These are phyloP conservation scores for Hemiprocne comata DNA, from an alignment of 2,113 vertebrate genomes.

Conservation along the genomic window DNA sequence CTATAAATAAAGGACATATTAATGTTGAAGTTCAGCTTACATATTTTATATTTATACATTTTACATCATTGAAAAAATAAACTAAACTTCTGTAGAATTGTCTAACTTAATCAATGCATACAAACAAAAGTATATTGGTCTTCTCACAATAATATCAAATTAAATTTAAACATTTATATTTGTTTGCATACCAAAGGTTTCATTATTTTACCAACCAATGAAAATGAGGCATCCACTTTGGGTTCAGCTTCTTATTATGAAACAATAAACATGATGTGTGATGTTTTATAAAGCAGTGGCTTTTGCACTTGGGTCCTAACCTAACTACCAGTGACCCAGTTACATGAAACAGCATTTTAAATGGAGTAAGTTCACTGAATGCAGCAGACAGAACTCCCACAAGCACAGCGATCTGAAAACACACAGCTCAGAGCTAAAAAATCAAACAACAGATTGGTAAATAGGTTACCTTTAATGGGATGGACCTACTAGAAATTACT, in stretches of 20 bases:
- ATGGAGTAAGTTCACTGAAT: background rate
- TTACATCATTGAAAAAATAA: background rate
- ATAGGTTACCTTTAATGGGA: conserved; percentile 53
- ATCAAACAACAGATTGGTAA: conserved; percentile 51
- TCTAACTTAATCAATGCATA: background rate
- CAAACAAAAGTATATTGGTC: background rate
- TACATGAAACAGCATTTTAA: conserved; percentile 49
- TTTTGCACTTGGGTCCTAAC: conserved; percentile 18
- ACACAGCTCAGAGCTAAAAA: conserved; percentile 11
- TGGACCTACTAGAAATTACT: conserved; percentile 25
- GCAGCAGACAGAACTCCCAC: conserved; percentile 27
- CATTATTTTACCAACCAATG: background rate
- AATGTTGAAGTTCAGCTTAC: background rate
- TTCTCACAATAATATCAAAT: background rate
- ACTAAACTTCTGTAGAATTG: background rate
- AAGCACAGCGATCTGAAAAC: conserved; percentile 21
- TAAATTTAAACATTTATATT: background rate
- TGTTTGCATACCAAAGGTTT: conserved; percentile 13
- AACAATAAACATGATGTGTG: background rate
- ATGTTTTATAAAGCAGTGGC: background rate
- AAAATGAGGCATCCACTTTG: background rate
- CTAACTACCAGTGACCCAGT: conserved; percentile 27
- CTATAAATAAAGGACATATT: background rate
- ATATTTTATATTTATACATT: background rate
- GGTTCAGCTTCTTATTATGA: background rate